A percentile compares a stretch with the other conserved stretches of the same genome.
Evolutionary conservation across 53 echinoderm and acorn worm species (phyloP).

Genomic region (Glandiceps talaboti): DNA sequence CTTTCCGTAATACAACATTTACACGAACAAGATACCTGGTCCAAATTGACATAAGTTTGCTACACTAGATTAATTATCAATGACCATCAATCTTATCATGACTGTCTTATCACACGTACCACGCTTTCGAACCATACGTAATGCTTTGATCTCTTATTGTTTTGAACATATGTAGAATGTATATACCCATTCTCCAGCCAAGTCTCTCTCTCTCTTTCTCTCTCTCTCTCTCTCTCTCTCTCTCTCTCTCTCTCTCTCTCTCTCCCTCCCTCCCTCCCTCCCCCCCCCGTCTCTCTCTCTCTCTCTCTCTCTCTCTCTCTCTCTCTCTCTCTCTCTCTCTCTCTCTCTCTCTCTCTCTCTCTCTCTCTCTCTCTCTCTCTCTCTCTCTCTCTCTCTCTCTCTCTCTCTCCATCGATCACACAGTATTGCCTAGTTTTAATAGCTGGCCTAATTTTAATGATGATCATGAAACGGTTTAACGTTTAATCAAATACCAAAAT

Average conservation of each 20-base stretch:
- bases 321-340: conserved; percentile 1
- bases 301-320: conserved; percentile 1
- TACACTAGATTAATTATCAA: too few relatives aligned
- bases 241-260: not conserved
- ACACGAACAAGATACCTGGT: too few relatives aligned
- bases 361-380: conserved; percentile 1
- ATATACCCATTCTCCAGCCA: too few relatives aligned
- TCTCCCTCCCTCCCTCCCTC: not conserved
- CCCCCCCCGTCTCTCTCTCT: not conserved
- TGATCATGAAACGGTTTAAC: too few relatives aligned
- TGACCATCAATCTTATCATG: too few relatives aligned
- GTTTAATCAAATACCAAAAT: too few relatives aligned
- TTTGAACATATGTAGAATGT: too few relatives aligned
- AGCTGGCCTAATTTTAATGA: not conserved
- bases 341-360: conserved; percentile 1
- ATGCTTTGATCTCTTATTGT: too few relatives aligned
- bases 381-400: not conserved
- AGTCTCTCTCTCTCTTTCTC: not conserved
- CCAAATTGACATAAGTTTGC: too few relatives aligned
- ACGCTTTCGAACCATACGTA: too few relatives aligned
- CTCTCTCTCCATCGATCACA: not conserved
- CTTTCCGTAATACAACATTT: too few relatives aligned
- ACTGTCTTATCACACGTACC: too few relatives aligned
- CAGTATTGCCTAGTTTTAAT: not conserved
- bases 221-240: not conserved